Evolutionary conservation across 2,888 invertebrate genomes (phyloP), one percentile per base, ranked within the genome.

Genomic region (Lasioglossum leucozonium): DNA sequence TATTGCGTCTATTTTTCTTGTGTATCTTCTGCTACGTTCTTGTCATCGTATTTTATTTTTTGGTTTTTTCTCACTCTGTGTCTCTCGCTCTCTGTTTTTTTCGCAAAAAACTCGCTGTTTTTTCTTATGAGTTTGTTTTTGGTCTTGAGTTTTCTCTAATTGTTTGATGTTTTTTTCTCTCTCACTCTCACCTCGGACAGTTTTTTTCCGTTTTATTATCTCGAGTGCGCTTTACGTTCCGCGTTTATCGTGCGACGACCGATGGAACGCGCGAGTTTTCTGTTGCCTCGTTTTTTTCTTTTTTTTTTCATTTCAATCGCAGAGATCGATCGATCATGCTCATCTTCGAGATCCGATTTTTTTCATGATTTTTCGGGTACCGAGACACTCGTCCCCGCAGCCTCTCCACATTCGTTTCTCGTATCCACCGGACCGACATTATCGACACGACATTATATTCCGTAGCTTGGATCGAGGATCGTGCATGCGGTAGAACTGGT

Each of bases 161-260:
- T 62, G 13, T 44, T 16, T 37, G 11, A 71, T n/a, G 13, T 51
- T 65, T 26, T 16, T 4, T 55, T 22, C 30, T 4, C 37, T 37
- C n/a, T n/a, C n/a, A n/a, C 37, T 74, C 30, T 22, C 22, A 55
- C 11, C 55, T 55, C 0, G 10, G n/a, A 18, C 37, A 16, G 30
- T 55, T 40, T 47, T 62, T 71, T 16, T 16, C n/a, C 42, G 1
- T 30, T 69, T 13, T 37, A 30, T 16, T 13, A 26, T 13, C 44
- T n/a, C 78, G 78, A 75, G 77, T 82, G 82, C 55, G 82, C 77
- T 82, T 83, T 26, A 13, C 58, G 77, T 74, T 72, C 51, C 82
- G 26, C 62, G 55, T 26, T n/a, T 40, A 69, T 77, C 58, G 77
- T 77, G 18, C 5, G 76, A 67, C 77, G 47, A 77, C 73, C 83